Evolutionary conservation across 2,113 vertebrate genomes (phyloP).

Genomic region (Ancistrus triradiatus): DNA sequence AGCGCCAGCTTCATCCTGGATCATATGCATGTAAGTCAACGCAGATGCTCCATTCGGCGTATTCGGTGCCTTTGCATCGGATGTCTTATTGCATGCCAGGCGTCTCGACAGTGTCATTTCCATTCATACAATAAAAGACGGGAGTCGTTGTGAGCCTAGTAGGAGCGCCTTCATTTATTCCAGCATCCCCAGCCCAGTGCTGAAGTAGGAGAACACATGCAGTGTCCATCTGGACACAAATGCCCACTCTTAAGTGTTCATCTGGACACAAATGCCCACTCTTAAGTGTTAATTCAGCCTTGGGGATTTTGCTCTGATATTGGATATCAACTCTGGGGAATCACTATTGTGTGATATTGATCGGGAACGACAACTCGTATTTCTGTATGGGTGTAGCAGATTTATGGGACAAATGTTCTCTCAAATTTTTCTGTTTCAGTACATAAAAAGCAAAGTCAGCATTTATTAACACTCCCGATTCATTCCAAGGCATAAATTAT

Average conservation of each 20-base stretch:
- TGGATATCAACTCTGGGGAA: background rate
- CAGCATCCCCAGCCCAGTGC: background rate
- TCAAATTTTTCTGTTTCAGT: background rate
- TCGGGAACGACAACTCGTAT: background rate
- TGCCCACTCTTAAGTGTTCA: background rate
- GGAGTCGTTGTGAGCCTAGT: background rate
- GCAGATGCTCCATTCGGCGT: conserved; percentile 4
- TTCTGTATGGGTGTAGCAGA: background rate
- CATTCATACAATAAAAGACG: conserved; percentile 20
- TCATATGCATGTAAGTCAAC: conserved; percentile 51
- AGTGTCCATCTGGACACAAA: background rate
- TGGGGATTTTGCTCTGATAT: background rate
- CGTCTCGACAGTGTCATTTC: background rate
- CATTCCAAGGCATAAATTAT: no score
- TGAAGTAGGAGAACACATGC: background rate
- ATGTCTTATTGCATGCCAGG: no score
- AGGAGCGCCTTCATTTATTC: conserved; percentile 26
- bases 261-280: background rate
- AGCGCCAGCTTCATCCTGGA: conserved; percentile 22
- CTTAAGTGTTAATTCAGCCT: background rate
- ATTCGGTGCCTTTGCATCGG: background rate
- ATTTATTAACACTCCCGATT: no score
- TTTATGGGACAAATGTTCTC: no score
- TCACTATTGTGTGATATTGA: background rate
- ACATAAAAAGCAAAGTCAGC: background rate